Conservation (phyloP, 2,888 invertebrate genomes). For the Hanleya hanleyi region DNA sequence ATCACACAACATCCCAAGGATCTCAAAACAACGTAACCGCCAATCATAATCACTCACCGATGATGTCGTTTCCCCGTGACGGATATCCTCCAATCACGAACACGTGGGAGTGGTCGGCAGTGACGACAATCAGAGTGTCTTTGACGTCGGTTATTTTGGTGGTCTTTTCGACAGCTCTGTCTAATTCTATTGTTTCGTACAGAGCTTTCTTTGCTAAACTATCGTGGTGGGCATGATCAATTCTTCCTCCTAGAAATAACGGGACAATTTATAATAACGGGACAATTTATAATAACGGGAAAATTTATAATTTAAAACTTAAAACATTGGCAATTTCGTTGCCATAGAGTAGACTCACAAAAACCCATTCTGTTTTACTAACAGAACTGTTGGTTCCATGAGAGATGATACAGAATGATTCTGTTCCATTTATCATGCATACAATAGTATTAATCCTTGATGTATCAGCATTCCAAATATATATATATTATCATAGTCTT, state of each 20-base stretch:
- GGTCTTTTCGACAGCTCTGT: constrained; percentile 81
- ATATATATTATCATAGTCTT: no score
- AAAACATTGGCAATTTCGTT: no score
- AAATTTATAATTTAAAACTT: not conserved
- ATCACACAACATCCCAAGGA: no score
- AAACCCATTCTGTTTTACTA: no score
- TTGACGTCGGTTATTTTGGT: constrained; percentile 76
- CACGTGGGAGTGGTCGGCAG: constrained; percentile 73
- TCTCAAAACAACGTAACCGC: no score
- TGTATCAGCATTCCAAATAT: no score
- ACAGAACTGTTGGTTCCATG: no score
- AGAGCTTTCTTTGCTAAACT: constrained; percentile 78
- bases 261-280: not conserved
- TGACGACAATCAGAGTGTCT: constrained; percentile 85
- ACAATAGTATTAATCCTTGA: no score
- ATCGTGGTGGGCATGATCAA: constrained; percentile 77
- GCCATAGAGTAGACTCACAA: no score
- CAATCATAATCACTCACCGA: no score
- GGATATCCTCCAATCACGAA: constrained; percentile 70
- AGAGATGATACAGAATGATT: no score
- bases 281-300: not conserved
- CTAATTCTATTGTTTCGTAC: constrained; percentile 86
- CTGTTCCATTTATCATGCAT: no score
- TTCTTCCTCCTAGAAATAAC: constrained; percentile 60
- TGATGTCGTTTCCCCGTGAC: constrained; percentile 54